Conservation (phyloP, 2,888 invertebrate species). For the Isoperla grammatica region DNA sequence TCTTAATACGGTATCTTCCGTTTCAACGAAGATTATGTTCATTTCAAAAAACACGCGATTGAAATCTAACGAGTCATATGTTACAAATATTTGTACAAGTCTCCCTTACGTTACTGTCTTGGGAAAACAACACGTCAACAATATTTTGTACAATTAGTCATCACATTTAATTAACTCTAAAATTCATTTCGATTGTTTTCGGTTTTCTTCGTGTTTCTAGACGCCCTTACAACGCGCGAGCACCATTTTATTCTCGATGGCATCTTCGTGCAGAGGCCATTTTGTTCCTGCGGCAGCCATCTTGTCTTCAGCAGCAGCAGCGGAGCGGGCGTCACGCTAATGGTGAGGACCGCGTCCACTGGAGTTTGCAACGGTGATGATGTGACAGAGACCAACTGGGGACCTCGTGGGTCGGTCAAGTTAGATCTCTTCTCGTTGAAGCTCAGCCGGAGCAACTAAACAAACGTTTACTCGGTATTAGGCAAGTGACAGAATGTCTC, state of each 20-base stretch:
- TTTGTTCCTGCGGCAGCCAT: neutral
- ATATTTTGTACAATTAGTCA: slow-evolving; percentile 58
- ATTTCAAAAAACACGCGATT: slow-evolving; percentile 20
- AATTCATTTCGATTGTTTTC: too few species aligned
- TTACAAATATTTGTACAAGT: slow-evolving; percentile 26
- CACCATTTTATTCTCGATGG: slow-evolving; percentile 10
- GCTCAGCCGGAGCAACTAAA: slow-evolving; percentile 19
- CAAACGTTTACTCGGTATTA: too few species aligned
- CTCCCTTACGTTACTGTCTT: slow-evolving; percentile 18
- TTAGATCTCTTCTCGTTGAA: slow-evolving; percentile 18
- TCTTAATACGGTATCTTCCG: neutral
- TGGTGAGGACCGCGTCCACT: neutral
- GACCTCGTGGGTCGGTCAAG: slow-evolving; percentile 11
- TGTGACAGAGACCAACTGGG: slow-evolving; percentile 3
- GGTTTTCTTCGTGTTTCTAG: neutral
- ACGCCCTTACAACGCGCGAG: slow-evolving; percentile 13
- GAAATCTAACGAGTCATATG: slow-evolving; percentile 20
- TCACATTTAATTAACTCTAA: slow-evolving; percentile 44
- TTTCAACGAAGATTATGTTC: slow-evolving; percentile 1
- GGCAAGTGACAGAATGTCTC: too few species aligned
- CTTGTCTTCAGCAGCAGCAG: neutral
- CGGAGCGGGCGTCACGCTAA: too few species aligned
- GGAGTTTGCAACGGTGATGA: slow-evolving; percentile 8
- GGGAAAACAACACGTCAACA: slow-evolving; percentile 25
- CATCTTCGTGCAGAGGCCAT: neutral